A percentile compares a stretch with the other conserved stretches of the same genome.
Evolutionary conservation across 2,888 invertebrate genomes (phyloP).

Genomic region (Cephus rjabovi): DNA sequence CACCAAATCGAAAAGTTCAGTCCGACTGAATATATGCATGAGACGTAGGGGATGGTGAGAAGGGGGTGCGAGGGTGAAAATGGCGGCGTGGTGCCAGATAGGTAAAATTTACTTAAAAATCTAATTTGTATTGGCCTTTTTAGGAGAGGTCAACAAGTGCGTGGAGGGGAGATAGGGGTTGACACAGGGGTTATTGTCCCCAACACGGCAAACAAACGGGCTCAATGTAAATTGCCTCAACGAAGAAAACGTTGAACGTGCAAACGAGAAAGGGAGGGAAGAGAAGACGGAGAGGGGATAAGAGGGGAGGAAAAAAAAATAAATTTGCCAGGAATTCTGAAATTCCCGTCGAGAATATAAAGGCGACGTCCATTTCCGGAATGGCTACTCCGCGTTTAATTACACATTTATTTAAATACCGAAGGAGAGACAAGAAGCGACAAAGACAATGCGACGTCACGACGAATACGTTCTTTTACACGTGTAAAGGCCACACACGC

Average conservation of each 20-base stretch:
- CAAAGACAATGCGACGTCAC: not conserved
- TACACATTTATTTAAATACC: conserved; percentile 30
- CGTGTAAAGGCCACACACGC: conserved; percentile 25
- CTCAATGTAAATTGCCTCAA: not conserved
- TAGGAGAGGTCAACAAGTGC: not conserved
- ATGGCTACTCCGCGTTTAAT: conserved; percentile 13
- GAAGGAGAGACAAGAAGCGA: not conserved
- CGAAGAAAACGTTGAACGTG: not conserved
- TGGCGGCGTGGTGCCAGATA: not conserved
- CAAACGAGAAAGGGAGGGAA: not conserved
- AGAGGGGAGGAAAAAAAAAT: accelerated
- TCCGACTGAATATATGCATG: not conserved
- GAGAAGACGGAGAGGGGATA: not conserved
- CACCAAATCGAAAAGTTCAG: not conserved
- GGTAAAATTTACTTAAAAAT: not conserved
- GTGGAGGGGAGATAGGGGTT: not conserved
- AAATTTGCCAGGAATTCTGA: not conserved
- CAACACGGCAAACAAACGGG: not conserved
- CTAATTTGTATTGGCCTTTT: not conserved
- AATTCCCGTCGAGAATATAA: not conserved
- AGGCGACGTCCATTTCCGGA: not conserved
- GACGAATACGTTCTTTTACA: conserved; percentile 28
- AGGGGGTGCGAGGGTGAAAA: not conserved
- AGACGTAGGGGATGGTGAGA: not conserved
- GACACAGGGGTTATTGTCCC: not conserved